Conservation (phyloP, 2,113 vertebrate genomes). For the Peromyscus maniculatus region DNA sequence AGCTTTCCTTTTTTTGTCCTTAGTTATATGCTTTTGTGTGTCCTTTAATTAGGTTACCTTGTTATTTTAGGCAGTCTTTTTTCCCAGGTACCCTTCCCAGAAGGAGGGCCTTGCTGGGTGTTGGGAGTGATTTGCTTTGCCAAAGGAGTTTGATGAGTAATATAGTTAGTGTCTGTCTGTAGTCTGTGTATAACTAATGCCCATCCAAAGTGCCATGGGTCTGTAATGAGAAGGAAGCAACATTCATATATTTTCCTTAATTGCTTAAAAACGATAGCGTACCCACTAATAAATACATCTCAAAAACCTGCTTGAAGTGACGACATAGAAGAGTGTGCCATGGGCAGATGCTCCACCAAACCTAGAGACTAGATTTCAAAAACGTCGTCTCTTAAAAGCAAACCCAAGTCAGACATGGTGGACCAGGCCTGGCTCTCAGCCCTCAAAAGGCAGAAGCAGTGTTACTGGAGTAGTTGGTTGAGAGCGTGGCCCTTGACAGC, state of each 20-base stretch:
- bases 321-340: background rate
- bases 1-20: background rate
- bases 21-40: background rate
- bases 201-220: background rate
- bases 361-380: background rate
- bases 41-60: background rate
- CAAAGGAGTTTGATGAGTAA: background rate
- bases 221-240: background rate
- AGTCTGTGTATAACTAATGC: background rate
- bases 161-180: background rate
- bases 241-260: background rate
- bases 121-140: background rate
- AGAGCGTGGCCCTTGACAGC: background rate
- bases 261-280: background rate
- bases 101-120: background rate
- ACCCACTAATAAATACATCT: background rate
- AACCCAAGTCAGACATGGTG: background rate
- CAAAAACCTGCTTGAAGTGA: background rate
- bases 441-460: background rate
- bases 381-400: background rate
- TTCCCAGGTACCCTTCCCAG: background rate
- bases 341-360: background rate
- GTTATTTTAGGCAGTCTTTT: background rate
- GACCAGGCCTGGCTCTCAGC: background rate
- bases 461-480: too few species aligned